Evolutionary conservation across 2,888 invertebrate genomes (phyloP), one percentile per base, ranked within the genome.

Genomic region (Eurois occulta): DNA sequence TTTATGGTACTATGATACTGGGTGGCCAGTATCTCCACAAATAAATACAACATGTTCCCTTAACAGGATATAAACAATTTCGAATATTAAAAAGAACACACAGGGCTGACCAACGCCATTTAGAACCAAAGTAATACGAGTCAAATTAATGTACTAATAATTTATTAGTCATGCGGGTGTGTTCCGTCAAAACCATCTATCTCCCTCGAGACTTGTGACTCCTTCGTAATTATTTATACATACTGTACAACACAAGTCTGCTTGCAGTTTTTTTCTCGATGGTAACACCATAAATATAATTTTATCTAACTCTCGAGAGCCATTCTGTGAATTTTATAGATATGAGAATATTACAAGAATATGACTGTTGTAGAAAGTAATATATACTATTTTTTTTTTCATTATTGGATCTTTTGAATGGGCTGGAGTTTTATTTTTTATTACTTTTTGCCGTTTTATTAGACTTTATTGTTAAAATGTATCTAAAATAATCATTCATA

Each of bases 161-260:
- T 85, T 85, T 83, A 87, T 86, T 89, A 91, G 84, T 87, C 91
- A 90, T 89, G 86, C 89, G 91, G 91, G 91, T 85, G 89, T 89
- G 89, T 90, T 90, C 88, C 72, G 86, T 91, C 90, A 88, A 77
- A 81, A 84, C 60, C 74, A 58, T 68, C 66, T 7, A 52, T 52
- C 80, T 83, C 88, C 90, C 86, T 77, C 48, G 77, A 79, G 83
- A 77, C 13, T 70, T 46, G 80, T 76, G 81, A 81, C 78, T 86
- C 77, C 81, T 77, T 86, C 35, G 35, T 80, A 80, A 77, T 80
- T 86, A 82, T 79, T 77, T 65, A 78, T 58, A 75, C 38, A 71
- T 38, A 78, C 66, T 77, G 52, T 76, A 38, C 28, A 77, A 67
- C 38, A 10, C n/a, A 43, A 72, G 43, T 62, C 28, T 41, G n/a